These are phyloP conservation scores for Harpagoxenus sublaevis DNA, from an alignment of 2,888 invertebrate species.

Conservation along the genomic window DNA sequence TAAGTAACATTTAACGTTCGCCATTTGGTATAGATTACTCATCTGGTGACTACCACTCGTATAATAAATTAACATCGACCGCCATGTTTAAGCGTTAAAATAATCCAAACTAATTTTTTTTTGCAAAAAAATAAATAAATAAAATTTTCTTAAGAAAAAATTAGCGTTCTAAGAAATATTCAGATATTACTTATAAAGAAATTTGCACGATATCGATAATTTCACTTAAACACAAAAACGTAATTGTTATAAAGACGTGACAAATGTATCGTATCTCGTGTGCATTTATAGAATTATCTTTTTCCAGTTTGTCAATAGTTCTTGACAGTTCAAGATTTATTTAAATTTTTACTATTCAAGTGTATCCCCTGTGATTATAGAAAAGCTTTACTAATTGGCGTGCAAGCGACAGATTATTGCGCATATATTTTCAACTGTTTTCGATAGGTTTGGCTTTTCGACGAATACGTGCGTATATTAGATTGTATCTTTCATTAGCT, in stretches of 20 bases:
- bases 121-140: neutral
- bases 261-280: neutral
- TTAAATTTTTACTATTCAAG: neutral
- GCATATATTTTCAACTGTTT: conserved; percentile 30
- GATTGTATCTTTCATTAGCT: neutral
- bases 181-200: neutral
- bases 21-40: no score
- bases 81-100: neutral
- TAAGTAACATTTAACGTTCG: neutral
- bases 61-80: neutral
- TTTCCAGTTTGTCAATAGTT: neutral
- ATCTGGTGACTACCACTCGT: neutral
- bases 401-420: conserved; percentile 8
- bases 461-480: neutral
- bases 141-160: neutral
- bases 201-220: neutral
- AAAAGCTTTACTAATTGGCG: conserved; percentile 43
- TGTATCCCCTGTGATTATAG: neutral
- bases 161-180: neutral
- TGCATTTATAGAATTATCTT: neutral
- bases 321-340: conserved; percentile 18
- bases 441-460: conserved; percentile 3
- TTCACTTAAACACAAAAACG: neutral
- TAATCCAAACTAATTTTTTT: neutral
- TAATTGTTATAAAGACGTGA: neutral